A percentile compares a stretch with the other conserved stretches of the same genome.
These are phyloP conservation scores for Argyresthia albistria DNA, from an alignment of 2,888 invertebrate species.

Conservation along the genomic window DNA sequence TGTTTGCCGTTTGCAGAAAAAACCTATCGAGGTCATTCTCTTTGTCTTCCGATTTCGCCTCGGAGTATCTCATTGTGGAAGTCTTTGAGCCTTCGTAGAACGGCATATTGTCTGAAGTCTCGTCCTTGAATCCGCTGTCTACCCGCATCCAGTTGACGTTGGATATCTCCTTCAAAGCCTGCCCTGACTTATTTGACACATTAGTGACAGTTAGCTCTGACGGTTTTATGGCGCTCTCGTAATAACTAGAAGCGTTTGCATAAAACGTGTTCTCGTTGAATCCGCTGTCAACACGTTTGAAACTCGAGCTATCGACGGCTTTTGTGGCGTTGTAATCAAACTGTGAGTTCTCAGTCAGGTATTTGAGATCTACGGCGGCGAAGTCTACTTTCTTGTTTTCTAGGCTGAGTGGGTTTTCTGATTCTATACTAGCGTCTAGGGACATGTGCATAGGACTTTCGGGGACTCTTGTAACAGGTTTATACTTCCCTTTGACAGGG, in stretches of 20 bases:
- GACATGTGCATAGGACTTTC: conserved; percentile 50
- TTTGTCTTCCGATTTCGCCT: conserved; percentile 40
- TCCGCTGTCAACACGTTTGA: conserved; percentile 57
- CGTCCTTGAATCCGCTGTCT: conserved; percentile 64
- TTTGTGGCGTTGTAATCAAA: conserved; percentile 36
- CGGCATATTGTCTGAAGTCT: conserved; percentile 50
- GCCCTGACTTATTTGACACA: conserved; percentile 28
- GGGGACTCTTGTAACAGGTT: conserved; percentile 35
- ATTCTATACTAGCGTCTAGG: conserved; percentile 51
- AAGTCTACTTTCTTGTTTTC: conserved; percentile 61
- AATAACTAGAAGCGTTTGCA: conserved; percentile 56
- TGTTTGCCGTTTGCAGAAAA: conserved; percentile 30
- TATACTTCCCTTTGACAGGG: conserved; percentile 46
- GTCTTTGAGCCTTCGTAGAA: conserved; percentile 40
- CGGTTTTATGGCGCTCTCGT: conserved; percentile 65
- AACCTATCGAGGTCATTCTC: conserved; percentile 50
- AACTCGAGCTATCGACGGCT: conserved; percentile 38
- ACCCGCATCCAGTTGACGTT: conserved; percentile 60
- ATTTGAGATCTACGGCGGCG: conserved; percentile 59
- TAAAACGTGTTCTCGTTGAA: conserved; percentile 59
- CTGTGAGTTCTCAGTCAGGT: conserved; percentile 54
- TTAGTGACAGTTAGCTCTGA: conserved; percentile 58
- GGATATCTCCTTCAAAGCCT: conserved; percentile 53
- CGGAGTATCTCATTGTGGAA: conserved; percentile 30
- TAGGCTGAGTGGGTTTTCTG: conserved; percentile 41